phyloP scores from a whole-genome alignment of 2,113 vertebrate genomes.

The Engraulis encrasicolus region DNA sequence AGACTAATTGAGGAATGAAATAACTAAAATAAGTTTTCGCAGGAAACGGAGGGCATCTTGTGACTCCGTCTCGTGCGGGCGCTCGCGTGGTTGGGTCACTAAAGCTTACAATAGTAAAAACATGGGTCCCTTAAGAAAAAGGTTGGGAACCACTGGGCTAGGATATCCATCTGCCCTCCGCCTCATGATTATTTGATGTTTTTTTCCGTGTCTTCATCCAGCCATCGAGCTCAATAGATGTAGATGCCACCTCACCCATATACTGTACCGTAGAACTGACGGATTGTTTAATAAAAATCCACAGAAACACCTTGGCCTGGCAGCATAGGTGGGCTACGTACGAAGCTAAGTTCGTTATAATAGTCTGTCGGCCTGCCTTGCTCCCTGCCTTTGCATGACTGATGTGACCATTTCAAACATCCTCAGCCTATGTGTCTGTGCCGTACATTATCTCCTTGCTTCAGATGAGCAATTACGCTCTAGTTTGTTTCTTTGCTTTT shows the following conservation, averaged over 20 bases:
- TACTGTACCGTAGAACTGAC: slow-evolving; percentile 65
- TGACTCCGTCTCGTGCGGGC: too few relatives aligned
- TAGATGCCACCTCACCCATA: slow-evolving; percentile 52
- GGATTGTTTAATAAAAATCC: slow-evolving; percentile 78
- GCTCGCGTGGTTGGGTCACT: too few relatives aligned
- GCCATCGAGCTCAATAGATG: slow-evolving; percentile 69
- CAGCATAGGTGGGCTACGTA: too few relatives aligned
- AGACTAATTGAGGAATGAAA: too few relatives aligned
- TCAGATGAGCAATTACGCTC: background rate
- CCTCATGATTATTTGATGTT: slow-evolving; percentile 74
- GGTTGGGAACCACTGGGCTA: too few relatives aligned
- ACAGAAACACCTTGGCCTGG: background rate
- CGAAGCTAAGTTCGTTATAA: background rate
- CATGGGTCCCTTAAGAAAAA: too few relatives aligned
- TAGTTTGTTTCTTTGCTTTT: too few relatives aligned
- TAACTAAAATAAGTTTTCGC: too few relatives aligned
- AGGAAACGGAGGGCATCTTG: too few relatives aligned
- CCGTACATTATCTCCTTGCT: background rate
- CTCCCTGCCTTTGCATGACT: background rate
- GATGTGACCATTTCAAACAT: slow-evolving; percentile 46
- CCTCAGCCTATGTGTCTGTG: background rate
- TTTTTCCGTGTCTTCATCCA: slow-evolving; percentile 63
- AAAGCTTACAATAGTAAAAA: too few relatives aligned
- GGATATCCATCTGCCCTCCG: slow-evolving; percentile 77
- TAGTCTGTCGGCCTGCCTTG: too few relatives aligned